Evolutionary conservation across 2,113 vertebrate species (phyloP), one percentile per base, ranked within the genome.

Genomic region (Synchiropus splendidus): DNA sequence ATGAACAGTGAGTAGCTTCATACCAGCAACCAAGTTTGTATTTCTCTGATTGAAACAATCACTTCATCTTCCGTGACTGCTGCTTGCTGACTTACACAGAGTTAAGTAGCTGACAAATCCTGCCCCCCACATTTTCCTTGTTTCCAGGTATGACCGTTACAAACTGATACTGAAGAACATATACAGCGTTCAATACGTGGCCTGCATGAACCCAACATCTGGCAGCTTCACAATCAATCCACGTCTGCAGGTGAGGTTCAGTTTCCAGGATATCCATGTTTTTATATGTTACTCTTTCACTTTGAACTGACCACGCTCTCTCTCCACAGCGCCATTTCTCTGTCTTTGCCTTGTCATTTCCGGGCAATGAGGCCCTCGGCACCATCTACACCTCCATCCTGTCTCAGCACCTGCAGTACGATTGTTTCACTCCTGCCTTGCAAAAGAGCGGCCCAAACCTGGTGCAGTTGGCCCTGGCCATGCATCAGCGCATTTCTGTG

Each of bases 181-280:
- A 76, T 87, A 67, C 51, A 92, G 84, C 0, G 87, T 95, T 44
- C 94, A 99, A 57, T 98, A 92, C 0, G 81, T 99, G 63, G 84
- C 91, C n/a, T 99, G 94, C 70, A 98, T 99, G 94, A 99, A 99
- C 67, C 94, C 94, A 0, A 91, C 90, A 0, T 79, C 88, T 0
- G 94, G 95, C 39, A 97, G 93, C 72, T 99, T 99, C 78, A 97
- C 92, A 72, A 90, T 99, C 70, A 97, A 97, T 79, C 90, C 94
- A 14, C 82, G 94, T 2, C 86, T 99, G 35, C 95, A 99, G 90
- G 95, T 98, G 84, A 2, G 37, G 18, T 27, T 33, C 45, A 41
- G 35, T 34, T 36, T 42, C 34, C 52, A 49, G 6, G 14, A 16
- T 17, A 6, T 16, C 4, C 10, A 18, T 39, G 10, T 6, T 39